These are phyloP conservation scores for Tinamus major DNA, from an alignment of 2,797 vertebrate species.

Conservation along the genomic window DNA sequence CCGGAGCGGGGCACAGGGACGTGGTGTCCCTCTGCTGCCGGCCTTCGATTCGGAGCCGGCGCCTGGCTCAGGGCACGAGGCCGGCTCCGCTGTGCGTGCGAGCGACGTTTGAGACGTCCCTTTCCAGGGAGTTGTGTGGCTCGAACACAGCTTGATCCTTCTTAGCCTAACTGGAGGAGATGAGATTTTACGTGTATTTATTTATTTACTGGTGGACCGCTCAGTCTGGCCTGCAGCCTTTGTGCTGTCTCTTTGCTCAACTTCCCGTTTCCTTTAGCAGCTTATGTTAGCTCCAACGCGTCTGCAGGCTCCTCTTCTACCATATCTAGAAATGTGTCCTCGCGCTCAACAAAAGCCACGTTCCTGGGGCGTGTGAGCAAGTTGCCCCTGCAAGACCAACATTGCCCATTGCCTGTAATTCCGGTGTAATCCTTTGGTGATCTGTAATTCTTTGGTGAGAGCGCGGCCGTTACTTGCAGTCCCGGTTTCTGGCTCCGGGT, in stretches of 20 bases:
- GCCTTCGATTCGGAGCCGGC: background rate
- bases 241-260: background rate
- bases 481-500: background rate
- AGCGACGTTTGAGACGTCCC: background rate
- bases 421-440: background rate
- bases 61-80: background rate
- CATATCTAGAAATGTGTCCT: background rate
- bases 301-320: background rate
- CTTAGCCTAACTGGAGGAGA: background rate
- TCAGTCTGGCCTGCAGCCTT: background rate
- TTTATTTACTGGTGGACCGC: background rate
- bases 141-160: background rate
- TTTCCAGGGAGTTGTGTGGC: background rate
- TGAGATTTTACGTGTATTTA: background rate
- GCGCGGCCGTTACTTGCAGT: background rate
- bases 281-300: background rate
- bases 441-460: background rate
- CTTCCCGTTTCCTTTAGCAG: background rate
- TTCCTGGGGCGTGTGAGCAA: background rate
- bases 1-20: background rate
- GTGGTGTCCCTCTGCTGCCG: accelerated
- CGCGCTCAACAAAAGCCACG: background rate
- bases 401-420: background rate
- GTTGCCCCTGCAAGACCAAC: background rate
- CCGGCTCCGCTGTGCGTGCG: background rate